These are phyloP conservation scores for Caracal caracal DNA, from an alignment of 2,113 vertebrate species.

Conservation along the genomic window DNA sequence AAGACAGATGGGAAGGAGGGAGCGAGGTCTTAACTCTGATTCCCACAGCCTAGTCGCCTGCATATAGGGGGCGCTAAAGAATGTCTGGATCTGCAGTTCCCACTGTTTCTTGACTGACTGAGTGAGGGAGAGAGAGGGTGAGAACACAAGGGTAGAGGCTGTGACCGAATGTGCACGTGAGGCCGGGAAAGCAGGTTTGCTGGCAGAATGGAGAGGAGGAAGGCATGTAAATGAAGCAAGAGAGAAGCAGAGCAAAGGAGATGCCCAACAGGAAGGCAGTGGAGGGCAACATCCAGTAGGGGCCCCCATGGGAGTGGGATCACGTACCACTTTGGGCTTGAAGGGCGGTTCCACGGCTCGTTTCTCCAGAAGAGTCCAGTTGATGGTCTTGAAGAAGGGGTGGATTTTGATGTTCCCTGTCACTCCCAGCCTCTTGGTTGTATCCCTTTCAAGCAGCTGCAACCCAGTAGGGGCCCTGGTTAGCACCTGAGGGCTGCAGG, in stretches of 20 bases:
- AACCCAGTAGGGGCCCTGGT: conserved; percentile 62
- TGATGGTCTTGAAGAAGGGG: conserved; percentile 95
- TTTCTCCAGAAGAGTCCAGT: conserved; percentile 93
- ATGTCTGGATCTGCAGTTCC: background rate
- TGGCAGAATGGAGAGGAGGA: background rate
- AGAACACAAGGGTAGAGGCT: background rate
- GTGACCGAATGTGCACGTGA: background rate
- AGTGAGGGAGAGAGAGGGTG: background rate
- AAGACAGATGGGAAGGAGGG: background rate
- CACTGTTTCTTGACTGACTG: background rate
- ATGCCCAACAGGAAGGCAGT: accelerated
- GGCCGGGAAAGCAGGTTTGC: background rate
- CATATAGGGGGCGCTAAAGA: background rate
- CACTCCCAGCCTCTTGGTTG: conserved; percentile 92
- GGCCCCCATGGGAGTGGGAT: background rate
- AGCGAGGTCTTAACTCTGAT: background rate
- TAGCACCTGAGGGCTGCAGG: background rate
- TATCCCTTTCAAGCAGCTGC: conserved; percentile 96
- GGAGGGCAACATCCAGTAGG: no score
- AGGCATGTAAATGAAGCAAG: background rate
- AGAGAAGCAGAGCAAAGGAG: background rate
- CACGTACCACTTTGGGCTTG: conserved; percentile 96
- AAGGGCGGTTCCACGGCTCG: conserved; percentile 94
- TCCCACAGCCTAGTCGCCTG: background rate
- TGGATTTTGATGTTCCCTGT: conserved; percentile 93